Conservation (phyloP, 2,113 vertebrate genomes). For the Tetrax tetrax region DNA sequence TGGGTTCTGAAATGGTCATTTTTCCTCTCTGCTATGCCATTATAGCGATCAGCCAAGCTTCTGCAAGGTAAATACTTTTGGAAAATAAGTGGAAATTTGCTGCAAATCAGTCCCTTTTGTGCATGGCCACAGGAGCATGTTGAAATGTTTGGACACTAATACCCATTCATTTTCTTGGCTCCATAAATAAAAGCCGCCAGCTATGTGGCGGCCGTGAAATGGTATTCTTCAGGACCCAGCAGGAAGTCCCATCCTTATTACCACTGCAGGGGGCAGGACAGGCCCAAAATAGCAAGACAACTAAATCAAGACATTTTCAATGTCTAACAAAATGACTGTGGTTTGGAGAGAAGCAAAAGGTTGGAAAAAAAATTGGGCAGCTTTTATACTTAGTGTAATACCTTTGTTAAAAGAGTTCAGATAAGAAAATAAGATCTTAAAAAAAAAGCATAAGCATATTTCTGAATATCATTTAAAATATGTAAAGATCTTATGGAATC, state of each 20-base stretch:
- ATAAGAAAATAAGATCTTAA: slow-evolving; percentile 63
- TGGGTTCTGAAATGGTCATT: slow-evolving; percentile 80
- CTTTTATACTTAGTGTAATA: slow-evolving; percentile 79
- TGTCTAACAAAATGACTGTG: slow-evolving; percentile 99
- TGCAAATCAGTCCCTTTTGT: slow-evolving; percentile 99
- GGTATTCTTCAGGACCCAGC: slow-evolving; percentile 99
- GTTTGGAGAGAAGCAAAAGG: slow-evolving; percentile 88
- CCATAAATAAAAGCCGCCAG: slow-evolving; percentile 99
- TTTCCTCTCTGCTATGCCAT: slow-evolving; percentile 75
- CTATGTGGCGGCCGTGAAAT: slow-evolving; percentile 98
- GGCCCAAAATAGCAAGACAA: slow-evolving; percentile 98
- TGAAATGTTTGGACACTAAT: slow-evolving; percentile 99
- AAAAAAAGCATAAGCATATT: slow-evolving; percentile 67
- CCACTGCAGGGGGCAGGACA: slow-evolving; percentile 95
- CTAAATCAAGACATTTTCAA: slow-evolving; percentile 99
- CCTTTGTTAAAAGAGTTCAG: slow-evolving; percentile 83
- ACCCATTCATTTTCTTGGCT: slow-evolving; percentile 99
- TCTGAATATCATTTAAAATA: slow-evolving; percentile 70
- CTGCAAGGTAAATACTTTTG: slow-evolving; percentile 90
- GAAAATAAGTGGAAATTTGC: slow-evolving; percentile 99
- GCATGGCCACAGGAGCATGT: slow-evolving; percentile 97
- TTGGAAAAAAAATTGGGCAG: slow-evolving; percentile 80
- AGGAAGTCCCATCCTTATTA: slow-evolving; percentile 99
- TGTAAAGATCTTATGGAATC: slow-evolving; percentile 66
- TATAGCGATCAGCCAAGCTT: slow-evolving; percentile 83